Percentiles rank a stretch among this genome's conserved stretches.
Evolutionary conservation across 2,888 invertebrate genomes (phyloP).

Genomic region (Smittia aterrima): DNA sequence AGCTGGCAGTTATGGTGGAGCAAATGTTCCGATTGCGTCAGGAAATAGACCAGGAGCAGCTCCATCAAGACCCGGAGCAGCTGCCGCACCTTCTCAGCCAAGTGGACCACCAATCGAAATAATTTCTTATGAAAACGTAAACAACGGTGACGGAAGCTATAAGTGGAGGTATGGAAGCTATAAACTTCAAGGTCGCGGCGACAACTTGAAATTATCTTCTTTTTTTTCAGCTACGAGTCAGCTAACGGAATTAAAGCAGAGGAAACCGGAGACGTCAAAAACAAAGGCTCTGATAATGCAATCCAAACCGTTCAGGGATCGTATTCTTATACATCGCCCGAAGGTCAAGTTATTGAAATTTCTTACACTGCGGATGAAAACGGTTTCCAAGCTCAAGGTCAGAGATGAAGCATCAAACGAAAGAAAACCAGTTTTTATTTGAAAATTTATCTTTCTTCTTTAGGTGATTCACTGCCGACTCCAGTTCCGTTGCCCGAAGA

Average conservation of each 20-base stretch:
- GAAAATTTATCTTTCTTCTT: not conserved
- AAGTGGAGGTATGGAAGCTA: slow-evolving; percentile 53
- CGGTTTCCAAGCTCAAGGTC: slow-evolving; percentile 60
- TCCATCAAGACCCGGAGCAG: not conserved
- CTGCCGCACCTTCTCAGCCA: slow-evolving; percentile 46
- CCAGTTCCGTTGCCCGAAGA: slow-evolving; percentile 66
- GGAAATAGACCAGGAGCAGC: slow-evolving; percentile 44
- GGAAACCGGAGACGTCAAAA: slow-evolving; percentile 62
- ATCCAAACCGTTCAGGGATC: slow-evolving; percentile 61
- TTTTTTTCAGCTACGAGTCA: slow-evolving; percentile 58
- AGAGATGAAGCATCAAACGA: slow-evolving; percentile 45
- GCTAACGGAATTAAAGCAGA: slow-evolving; percentile 64
- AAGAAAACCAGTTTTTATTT: slow-evolving; percentile 44
- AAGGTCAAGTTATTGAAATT: slow-evolving; percentile 55
- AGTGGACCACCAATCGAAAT: slow-evolving; percentile 57
- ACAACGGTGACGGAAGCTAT: slow-evolving; percentile 61
- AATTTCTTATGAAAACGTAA: slow-evolving; percentile 59
- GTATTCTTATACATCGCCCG: slow-evolving; percentile 64
- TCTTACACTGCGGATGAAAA: slow-evolving; percentile 67
- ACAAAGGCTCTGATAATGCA: slow-evolving; percentile 59
- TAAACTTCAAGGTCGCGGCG: not conserved
- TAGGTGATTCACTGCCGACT: slow-evolving; percentile 48
- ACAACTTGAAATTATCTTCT: not conserved
- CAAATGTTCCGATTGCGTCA: slow-evolving; percentile 44
- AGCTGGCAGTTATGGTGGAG: slow-evolving; percentile 49